Evolutionary conservation across 2,888 invertebrate genomes (phyloP).

Genomic region (Caenorhabditis doughertyi): DNA sequence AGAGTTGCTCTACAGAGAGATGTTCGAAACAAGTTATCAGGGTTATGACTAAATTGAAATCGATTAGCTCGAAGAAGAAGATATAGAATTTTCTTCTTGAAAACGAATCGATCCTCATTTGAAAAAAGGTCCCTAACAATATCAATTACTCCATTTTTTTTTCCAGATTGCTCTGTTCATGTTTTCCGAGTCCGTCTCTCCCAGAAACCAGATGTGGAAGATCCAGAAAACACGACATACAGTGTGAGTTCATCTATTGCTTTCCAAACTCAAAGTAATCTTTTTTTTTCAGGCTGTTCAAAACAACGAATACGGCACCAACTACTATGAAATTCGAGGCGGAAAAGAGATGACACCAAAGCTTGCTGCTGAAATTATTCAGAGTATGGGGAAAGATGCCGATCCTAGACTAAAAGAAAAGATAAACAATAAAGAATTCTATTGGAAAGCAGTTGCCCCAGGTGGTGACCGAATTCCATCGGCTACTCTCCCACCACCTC

Average conservation of each 20-base stretch:
- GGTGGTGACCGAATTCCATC: slow-evolving; percentile 10
- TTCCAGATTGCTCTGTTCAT: slow-evolving; percentile 61
- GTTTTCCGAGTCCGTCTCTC: slow-evolving; percentile 58
- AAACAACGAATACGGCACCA: slow-evolving; percentile 46
- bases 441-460: slow-evolving; percentile 48
- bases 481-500: slow-evolving; percentile 39
- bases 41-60: no score
- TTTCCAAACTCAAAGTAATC: background rate
- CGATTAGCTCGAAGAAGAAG: no score
- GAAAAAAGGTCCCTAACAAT: no score
- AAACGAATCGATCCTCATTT: no score
- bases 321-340: slow-evolving; percentile 60
- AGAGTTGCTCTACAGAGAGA: no score
- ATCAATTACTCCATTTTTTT: background rate
- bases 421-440: slow-evolving; percentile 58
- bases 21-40: no score
- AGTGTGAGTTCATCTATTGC: background rate
- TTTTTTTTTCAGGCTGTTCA: slow-evolving; percentile 31
- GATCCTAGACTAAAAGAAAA: slow-evolving; percentile 62
- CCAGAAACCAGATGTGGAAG: slow-evolving; percentile 51
- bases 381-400: slow-evolving; percentile 50
- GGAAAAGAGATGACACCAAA: slow-evolving; percentile 56
- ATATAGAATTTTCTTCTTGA: no score
- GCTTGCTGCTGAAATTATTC: slow-evolving; percentile 54
- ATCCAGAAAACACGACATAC: slow-evolving; percentile 43